phyloP scores from a whole-genome alignment of 1,140 invertebrate species.

The Heliconius nattereri region DNA sequence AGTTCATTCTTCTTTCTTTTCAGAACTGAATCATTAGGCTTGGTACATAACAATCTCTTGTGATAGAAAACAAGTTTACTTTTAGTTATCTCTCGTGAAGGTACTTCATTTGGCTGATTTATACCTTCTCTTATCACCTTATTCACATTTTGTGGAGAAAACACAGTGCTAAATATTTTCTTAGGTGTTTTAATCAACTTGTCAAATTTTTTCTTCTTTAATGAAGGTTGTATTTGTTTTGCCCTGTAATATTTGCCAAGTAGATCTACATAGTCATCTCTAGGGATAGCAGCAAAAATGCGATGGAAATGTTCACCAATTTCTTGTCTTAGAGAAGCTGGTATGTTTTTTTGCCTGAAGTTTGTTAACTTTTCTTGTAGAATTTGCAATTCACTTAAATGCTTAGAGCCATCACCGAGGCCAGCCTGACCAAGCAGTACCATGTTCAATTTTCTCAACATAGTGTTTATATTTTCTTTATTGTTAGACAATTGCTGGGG shows the following conservation, averaged over 20 bases:
- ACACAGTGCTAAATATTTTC: slow-evolving; percentile 44
- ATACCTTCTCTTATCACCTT: slow-evolving; percentile 1
- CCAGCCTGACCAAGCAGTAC: slow-evolving; percentile 81
- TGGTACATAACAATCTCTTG: slow-evolving; percentile 47
- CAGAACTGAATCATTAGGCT: slow-evolving; percentile 43
- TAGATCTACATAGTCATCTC: slow-evolving; percentile 76
- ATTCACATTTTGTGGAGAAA: slow-evolving; percentile 5
- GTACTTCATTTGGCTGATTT: slow-evolving; percentile 19
- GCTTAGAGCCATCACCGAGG: slow-evolving; percentile 74
- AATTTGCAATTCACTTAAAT: slow-evolving; percentile 71
- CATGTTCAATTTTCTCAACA: slow-evolving; percentile 79
- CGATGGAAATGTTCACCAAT: slow-evolving; percentile 77
- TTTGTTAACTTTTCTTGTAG: slow-evolving; percentile 71
- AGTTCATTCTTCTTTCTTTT: slow-evolving; percentile 51
- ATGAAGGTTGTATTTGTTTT: slow-evolving; percentile 33
- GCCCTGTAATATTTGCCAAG: slow-evolving; percentile 67
- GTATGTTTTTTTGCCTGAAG: slow-evolving; percentile 67
- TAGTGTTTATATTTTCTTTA: slow-evolving; percentile 64
- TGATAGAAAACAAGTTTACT: slow-evolving; percentile 57
- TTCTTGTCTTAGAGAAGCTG: slow-evolving; percentile 66
- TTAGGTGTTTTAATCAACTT: slow-evolving; percentile 44
- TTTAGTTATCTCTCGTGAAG: slow-evolving; percentile 32
- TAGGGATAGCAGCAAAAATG: slow-evolving; percentile 74
- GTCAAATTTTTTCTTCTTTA: slow-evolving; percentile 52
- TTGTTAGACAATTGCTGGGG: slow-evolving; percentile 76